A percentile compares a stretch with the other conserved stretches of the same genome.
Conservation (phyloP, 2,888 invertebrate genomes). For the Mythimna ferrago region DNA sequence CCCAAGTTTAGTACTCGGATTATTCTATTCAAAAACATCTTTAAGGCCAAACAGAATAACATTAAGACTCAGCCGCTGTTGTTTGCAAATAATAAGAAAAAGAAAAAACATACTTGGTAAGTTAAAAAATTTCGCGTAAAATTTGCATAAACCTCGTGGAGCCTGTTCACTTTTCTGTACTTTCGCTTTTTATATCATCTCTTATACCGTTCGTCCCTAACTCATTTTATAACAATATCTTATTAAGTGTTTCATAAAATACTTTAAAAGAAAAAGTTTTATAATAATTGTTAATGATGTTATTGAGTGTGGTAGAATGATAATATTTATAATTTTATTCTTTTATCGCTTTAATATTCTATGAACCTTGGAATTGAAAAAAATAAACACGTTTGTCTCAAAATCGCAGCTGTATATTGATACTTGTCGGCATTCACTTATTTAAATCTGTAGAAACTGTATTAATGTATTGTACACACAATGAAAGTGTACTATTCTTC, state of each 20-base stretch:
- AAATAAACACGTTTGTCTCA: no score
- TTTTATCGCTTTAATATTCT: no score
- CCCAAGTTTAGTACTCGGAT: slow-evolving; percentile 67
- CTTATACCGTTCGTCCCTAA: slow-evolving; percentile 76
- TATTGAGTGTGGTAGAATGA: slow-evolving; percentile 3
- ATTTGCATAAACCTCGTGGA: slow-evolving; percentile 87
- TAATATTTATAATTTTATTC: no score
- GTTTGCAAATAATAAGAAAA: slow-evolving; percentile 86
- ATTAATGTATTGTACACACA: no score
- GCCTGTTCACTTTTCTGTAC: slow-evolving; percentile 80
- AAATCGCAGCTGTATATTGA: no score
- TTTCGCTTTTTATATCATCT: slow-evolving; percentile 82
- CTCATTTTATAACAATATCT: slow-evolving; percentile 78
- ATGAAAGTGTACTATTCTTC: no score
- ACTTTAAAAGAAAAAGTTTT: slow-evolving; percentile 54
- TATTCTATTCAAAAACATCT: slow-evolving; percentile 73
- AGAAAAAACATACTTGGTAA: slow-evolving; percentile 78
- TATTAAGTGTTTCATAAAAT: slow-evolving; percentile 65
- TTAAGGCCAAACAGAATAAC: slow-evolving; percentile 74
- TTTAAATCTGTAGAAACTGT: no score
- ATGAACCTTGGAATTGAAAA: no score
- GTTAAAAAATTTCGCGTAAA: slow-evolving; percentile 85
- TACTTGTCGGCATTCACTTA: no score
- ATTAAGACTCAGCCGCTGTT: slow-evolving; percentile 78
- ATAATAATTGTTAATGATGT: slow-evolving; percentile 55